Evolutionary conservation across 1,140 invertebrate genomes (phyloP), one percentile per base, ranked within the genome.

Genomic region (Ladona fulva): DNA sequence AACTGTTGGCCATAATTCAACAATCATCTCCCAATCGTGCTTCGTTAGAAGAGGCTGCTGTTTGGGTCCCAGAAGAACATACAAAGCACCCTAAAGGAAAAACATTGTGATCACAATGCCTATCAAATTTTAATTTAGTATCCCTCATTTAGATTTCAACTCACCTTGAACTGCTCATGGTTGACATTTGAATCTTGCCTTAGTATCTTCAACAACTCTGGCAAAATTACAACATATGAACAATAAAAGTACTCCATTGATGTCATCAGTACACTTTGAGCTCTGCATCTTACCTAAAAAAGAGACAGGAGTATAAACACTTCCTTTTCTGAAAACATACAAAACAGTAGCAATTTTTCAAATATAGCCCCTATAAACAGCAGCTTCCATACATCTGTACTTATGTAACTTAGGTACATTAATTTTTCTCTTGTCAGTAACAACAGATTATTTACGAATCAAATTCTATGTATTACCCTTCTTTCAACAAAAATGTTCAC

Each of bases 1-100:
- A 7, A 95, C 79, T 3, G 90, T 90, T 1, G 94, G 92, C 94
- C 95, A 96, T 7, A 95, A 82, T 25, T 87, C 83, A 24, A 84
- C 83, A 3, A 96, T 85, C 5, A 91, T 86, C 0, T 90, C 86
- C 94, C 95, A 97, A 83, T 95, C 90, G 78, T 91, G 89, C 81
- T 91, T 90, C 10, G 90, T 88, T 1, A 92, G 83, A 11, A 95
- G 83, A 0, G 90, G 89, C 0, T 86, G 85, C 25, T 84, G 84
- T 81, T 90, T 90, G 0, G 89, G 88, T 5, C 91, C 91, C 22
- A 92, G 82, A 24, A 97, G 84, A 25, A 96, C 87, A 84, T 93
- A 94, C 22, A 97, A 84, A 11, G 90, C 89, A 42, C 95, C 95
- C 90, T 91, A 82, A 78, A 75, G 74, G 77, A 75, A 80, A 52